These are phyloP conservation scores for Paguma larvata DNA, from an alignment of 2,797 vertebrate genomes.

Conservation along the genomic window DNA sequence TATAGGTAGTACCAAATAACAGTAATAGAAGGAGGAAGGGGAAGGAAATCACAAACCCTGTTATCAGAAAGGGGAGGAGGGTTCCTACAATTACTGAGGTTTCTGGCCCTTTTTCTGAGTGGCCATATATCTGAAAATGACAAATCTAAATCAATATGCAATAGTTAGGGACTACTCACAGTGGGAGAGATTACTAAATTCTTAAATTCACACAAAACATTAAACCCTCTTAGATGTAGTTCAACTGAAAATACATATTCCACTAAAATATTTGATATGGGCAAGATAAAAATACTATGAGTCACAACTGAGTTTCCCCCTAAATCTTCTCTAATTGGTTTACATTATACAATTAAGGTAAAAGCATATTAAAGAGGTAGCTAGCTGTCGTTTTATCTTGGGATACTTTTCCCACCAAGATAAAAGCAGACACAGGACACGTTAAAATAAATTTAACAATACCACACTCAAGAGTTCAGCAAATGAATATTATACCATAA, in stretches of 20 bases:
- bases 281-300: background rate
- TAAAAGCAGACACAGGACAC: background rate
- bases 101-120: background rate
- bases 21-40: slow-evolving; percentile 25
- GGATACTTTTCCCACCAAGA: background rate
- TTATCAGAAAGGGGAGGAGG: slow-evolving; percentile 60
- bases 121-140: background rate
- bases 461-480: background rate
- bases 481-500: background rate
- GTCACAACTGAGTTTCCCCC: background rate
- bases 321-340: background rate
- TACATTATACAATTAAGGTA: background rate
- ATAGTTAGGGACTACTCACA: background rate
- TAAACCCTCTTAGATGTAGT: background rate
- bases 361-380: background rate
- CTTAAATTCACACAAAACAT: slow-evolving; percentile 20
- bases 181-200: background rate
- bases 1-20: background rate
- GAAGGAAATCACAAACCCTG: slow-evolving; percentile 66
- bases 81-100: background rate
- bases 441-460: background rate
- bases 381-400: background rate
- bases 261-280: background rate
- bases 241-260: background rate
- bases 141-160: background rate